Conservation (phyloP, 2,888 invertebrate genomes). For the Sesia apiformis region DNA sequence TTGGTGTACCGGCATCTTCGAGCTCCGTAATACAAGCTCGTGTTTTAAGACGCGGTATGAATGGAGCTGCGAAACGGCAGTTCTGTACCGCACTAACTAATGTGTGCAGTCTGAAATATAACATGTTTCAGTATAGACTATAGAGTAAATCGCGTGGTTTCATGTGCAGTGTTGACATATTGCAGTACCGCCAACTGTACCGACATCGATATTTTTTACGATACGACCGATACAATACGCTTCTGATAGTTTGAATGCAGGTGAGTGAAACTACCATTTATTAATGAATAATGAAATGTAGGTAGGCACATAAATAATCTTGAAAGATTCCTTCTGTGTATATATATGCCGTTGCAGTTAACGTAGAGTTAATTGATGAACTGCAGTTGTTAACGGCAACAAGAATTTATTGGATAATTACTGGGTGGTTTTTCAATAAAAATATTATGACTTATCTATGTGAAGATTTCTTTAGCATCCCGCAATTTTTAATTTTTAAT, state of each 20-base stretch:
- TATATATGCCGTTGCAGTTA: too few relatives aligned
- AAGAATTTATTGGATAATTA: too few relatives aligned
- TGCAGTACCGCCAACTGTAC: slow-evolving; percentile 3
- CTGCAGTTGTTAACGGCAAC: too few relatives aligned
- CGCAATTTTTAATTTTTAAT: neutral
- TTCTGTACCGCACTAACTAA: slow-evolving; percentile 1
- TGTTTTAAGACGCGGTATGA: slow-evolving; percentile 47
- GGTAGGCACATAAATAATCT: too few relatives aligned
- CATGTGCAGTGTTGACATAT: slow-evolving; percentile 47
- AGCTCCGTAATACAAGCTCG: slow-evolving; percentile 40
- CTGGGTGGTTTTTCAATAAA: too few relatives aligned
- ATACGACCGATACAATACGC: neutral
- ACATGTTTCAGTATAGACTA: neutral
- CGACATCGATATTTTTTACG: neutral
- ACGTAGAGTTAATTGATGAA: too few relatives aligned
- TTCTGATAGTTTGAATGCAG: slow-evolving; percentile 1
- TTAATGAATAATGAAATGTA: too few relatives aligned
- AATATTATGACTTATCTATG: too few relatives aligned
- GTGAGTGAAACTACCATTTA: neutral
- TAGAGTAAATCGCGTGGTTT: slow-evolving; percentile 13
- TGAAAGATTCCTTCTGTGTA: too few relatives aligned
- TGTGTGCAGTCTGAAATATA: neutral
- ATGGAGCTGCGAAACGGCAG: slow-evolving; percentile 37
- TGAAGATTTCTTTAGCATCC: too few relatives aligned
- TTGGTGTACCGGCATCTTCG: slow-evolving; percentile 58